Percentiles rank a stretch among this genome's conserved stretches.
Conservation (phyloP, 2,888 invertebrate species). For the Tachina lurida region DNA sequence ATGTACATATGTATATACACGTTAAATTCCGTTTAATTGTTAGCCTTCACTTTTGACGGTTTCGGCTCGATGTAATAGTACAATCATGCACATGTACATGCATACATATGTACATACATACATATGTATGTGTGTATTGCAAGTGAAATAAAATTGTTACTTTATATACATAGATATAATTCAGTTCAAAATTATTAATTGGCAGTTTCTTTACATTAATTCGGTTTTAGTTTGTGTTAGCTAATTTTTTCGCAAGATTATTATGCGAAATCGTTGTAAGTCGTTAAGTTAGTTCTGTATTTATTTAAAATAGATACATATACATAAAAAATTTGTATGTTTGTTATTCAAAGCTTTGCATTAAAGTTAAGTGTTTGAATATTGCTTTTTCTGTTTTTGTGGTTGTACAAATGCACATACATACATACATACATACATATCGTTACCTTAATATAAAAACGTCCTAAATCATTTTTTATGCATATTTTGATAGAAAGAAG, state of each 20-base stretch:
- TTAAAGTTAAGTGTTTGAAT: conserved; percentile 8
- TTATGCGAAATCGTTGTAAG: conserved; percentile 49
- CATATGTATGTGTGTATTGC: not conserved
- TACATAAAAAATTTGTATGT: conserved; percentile 6
- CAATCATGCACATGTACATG: no score
- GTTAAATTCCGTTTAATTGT: no score
- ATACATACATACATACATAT: not conserved
- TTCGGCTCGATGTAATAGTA: no score
- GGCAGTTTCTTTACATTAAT: conserved; percentile 43
- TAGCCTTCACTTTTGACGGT: no score
- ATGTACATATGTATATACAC: no score
- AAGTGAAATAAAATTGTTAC: no score
- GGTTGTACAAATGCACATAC: not conserved
- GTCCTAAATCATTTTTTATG: no score
- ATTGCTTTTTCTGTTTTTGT: conserved; percentile 34
- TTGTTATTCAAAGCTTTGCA: not conserved
- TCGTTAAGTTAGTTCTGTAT: conserved; percentile 10
- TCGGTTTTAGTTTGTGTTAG: conserved; percentile 15
- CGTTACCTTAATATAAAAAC: no score
- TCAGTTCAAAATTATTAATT: conserved; percentile 31
- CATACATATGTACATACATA: no score
- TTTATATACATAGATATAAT: no score
- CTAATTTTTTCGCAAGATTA: not conserved
- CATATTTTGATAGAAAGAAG: no score
- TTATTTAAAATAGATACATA: not conserved